Evolutionary conservation across 2,113 vertebrate species (phyloP).

Genomic region (Amphilophus citrinellus): DNA sequence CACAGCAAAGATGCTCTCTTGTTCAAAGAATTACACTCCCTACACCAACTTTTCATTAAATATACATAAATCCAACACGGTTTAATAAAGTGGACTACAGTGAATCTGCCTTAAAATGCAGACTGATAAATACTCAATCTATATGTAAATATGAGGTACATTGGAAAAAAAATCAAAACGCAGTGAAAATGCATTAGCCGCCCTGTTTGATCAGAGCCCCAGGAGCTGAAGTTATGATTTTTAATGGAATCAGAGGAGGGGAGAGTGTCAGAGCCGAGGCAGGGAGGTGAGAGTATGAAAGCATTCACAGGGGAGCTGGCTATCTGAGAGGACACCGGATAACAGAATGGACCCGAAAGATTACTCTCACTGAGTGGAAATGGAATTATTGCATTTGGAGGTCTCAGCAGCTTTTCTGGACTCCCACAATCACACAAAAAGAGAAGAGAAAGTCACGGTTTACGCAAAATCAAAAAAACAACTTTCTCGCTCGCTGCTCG

Average conservation of each 20-base stretch:
- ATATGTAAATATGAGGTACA: conserved; percentile 85
- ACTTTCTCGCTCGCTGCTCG: conserved; percentile 22
- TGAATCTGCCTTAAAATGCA: conserved; percentile 77
- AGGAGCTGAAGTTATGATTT: conserved; percentile 80
- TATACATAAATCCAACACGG: conserved; percentile 82
- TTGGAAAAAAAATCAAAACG: conserved; percentile 62
- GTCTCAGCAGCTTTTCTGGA: conserved; percentile 73
- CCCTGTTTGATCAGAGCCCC: conserved; percentile 79
- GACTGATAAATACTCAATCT: conserved; percentile 86
- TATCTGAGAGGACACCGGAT: conserved; percentile 72
- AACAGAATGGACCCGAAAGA: conserved; percentile 72
- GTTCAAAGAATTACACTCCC: conserved; percentile 79
- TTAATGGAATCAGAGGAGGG: conserved; percentile 81
- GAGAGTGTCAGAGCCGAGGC: conserved; percentile 62
- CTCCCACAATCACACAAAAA: conserved; percentile 41
- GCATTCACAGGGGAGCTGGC: conserved; percentile 65
- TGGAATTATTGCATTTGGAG: conserved; percentile 73
- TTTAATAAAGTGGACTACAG: conserved; percentile 79
- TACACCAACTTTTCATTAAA: conserved; percentile 81
- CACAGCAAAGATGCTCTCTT: conserved; percentile 67
- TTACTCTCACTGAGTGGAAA: conserved; percentile 69
- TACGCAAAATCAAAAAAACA: conserved; percentile 40
- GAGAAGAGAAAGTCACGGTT: conserved; percentile 48
- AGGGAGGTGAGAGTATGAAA: conserved; percentile 65
- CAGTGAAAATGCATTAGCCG: conserved; percentile 79